Percentiles rank a stretch among this genome's conserved stretches.
phyloP scores from a whole-genome alignment of 2,888 invertebrate species.

The Pachydiplax longipennis region DNA sequence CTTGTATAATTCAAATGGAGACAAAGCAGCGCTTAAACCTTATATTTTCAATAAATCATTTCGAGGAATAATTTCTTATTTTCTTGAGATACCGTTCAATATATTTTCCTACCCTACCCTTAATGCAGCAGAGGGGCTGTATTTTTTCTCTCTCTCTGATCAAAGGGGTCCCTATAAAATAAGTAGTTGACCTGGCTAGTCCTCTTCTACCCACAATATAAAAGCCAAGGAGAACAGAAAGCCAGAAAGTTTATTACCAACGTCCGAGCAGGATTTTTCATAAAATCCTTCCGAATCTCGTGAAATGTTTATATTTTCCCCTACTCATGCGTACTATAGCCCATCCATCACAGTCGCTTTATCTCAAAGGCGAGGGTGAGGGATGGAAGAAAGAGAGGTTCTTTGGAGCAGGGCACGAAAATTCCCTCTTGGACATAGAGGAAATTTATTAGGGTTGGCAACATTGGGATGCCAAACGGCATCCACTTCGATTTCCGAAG shows the following conservation, averaged over 20 bases:
- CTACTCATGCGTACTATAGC: background rate
- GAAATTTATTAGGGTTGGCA: constrained; percentile 34
- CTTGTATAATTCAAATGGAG: no score
- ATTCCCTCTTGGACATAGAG: background rate
- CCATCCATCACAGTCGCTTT: background rate
- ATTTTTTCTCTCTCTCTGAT: no score
- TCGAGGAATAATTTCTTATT: no score
- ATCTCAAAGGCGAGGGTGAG: background rate
- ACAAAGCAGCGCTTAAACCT: no score
- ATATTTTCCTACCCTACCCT: no score
- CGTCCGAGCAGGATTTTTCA: background rate
- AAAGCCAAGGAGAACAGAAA: no score
- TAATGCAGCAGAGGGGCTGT: no score
- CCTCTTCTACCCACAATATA: no score
- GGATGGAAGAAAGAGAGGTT: background rate
- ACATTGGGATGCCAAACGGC: constrained; percentile 14
- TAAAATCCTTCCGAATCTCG: background rate
- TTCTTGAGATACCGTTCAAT: no score
- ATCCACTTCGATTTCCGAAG: constrained; percentile 26
- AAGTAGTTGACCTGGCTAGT: no score
- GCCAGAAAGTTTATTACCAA: background rate
- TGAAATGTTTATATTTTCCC: background rate
- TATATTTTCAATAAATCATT: no score
- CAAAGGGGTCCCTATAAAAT: no score
- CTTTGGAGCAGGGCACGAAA: background rate